phyloP scores from a whole-genome alignment of 2,888 invertebrate genomes.

The Rhodophaea formosa region DNA sequence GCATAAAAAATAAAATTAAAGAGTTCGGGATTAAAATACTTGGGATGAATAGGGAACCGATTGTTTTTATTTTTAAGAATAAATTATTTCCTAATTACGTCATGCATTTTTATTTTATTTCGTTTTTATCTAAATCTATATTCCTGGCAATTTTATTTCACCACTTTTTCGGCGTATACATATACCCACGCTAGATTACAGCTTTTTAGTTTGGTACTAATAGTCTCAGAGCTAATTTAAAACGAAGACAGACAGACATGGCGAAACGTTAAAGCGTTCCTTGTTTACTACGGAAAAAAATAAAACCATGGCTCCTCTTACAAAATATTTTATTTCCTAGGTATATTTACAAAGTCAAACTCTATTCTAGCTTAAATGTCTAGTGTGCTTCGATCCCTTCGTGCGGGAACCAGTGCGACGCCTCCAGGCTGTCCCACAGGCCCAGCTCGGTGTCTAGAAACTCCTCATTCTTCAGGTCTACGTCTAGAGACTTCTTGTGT shows the following conservation, averaged over 20 bases:
- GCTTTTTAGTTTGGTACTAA: no score
- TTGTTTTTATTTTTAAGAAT: background rate
- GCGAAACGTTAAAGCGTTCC: no score
- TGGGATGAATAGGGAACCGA: no score
- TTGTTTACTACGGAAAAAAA: no score
- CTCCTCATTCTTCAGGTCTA: constrained; percentile 89
- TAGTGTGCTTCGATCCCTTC: constrained; percentile 83
- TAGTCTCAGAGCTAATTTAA: no score
- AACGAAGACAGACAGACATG: no score
- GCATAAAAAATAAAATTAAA: no score
- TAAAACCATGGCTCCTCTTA: background rate
- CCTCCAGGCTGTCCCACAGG: constrained; percentile 90
- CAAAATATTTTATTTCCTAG: background rate
- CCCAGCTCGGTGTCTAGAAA: constrained; percentile 87
- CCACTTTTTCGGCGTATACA: no score
- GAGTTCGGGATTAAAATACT: no score
- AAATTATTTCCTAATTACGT: background rate
- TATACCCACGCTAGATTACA: no score
- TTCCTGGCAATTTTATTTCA: no score
- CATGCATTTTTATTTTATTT: background rate
- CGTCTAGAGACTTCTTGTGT: constrained; percentile 87
- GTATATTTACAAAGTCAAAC: constrained; percentile 3
- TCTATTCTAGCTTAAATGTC: background rate
- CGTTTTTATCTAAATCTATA: no score
- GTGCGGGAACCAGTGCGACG: constrained; percentile 91